Base-by-base conservation (phyloP, 2,797 vertebrate genomes). In the Etheostoma nigrum region DNA sequence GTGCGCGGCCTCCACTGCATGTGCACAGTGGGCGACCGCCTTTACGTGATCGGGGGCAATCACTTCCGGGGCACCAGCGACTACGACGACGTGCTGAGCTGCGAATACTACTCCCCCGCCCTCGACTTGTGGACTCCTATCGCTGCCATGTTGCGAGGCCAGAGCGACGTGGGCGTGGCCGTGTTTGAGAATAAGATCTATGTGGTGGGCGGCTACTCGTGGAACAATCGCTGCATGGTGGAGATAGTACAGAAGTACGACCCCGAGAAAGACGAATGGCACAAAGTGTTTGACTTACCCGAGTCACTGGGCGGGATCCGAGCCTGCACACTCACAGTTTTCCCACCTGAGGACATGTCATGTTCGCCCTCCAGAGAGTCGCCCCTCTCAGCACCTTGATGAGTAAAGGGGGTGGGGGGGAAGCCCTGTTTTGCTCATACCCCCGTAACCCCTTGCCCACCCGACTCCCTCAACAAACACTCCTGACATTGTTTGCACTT, bases 141-240 rank as follows among this genome's bases (percentile, higher is more conserved):
- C 19, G 96, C 98, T 0, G 96, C 98, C 90, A 99, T 99, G 98
- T 90, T 99, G 82, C 97, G 98, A 5, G 98, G 98, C 83, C 98
- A 99, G 93, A 99, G 98, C 52, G 98, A 99, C 83, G 98, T 99
- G 42, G 98, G 98, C 84, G 98, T 99, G 67, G 98, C 98, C 6
- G 98, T 99, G 84, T 99, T 98, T 79, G 97, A 99, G 93, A 98
- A 96, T 85, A 98, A 98, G 94, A 98, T 99, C 92, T 99, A 99
- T 53, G 98, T 99, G 88, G 98, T 99, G 85, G 98, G 98, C 67
- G 98, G 98, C 52, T 99, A 99, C 94, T 99, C 98, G 0, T 99
- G 98, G 98, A 99, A 99, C 96, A 99, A 99, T 93, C 97, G 98
- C 44, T 99, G 98, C 88, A 99, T 99, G 98, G 98, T 99, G 87